These are phyloP conservation scores for Percopsis transmontana DNA, from an alignment of 2,113 vertebrate genomes.

Conservation along the genomic window DNA sequence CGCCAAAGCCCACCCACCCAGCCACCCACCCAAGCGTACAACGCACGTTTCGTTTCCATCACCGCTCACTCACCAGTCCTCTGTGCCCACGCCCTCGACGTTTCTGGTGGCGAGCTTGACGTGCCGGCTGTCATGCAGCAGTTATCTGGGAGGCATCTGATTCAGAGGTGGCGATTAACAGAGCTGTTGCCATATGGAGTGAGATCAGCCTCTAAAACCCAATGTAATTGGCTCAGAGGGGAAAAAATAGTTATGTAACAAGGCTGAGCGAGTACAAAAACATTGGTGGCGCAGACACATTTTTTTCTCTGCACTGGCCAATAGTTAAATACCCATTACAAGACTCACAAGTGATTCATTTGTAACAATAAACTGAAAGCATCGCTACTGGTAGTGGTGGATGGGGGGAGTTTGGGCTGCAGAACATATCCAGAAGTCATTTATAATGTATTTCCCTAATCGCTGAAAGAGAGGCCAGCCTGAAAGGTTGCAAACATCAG, in stretches of 20 bases:
- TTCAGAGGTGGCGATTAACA: constrained; percentile 66
- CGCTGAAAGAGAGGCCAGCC: constrained; percentile 24
- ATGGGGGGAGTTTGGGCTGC: constrained; percentile 5
- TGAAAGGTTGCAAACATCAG: constrained; percentile 39
- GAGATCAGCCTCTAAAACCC: constrained; percentile 65
- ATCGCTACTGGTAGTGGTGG: constrained; percentile 34
- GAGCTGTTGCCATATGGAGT: constrained; percentile 64
- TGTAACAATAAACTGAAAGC: constrained; percentile 50
- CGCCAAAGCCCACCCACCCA: constrained; percentile 47
- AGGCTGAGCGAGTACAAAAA: constrained; percentile 21
- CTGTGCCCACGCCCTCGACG: constrained; percentile 46
- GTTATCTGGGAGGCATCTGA: constrained; percentile 33
- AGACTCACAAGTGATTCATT: constrained; percentile 51
- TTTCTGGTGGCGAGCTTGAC: constrained; percentile 66
- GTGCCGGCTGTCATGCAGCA: constrained; percentile 63
- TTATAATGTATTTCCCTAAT: constrained; percentile 10
- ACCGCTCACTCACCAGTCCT: background rate
- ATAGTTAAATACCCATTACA: constrained; percentile 54
- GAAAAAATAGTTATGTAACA: constrained; percentile 46
- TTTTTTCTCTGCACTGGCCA: constrained; percentile 30
- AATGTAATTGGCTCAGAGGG: constrained; percentile 56
- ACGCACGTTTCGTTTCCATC: background rate
- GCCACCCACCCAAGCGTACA: background rate
- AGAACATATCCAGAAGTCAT: background rate
- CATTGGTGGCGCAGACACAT: constrained; percentile 31